Evolutionary conservation across 2,797 vertebrate species (phyloP).

Genomic region (Poecilia velifera): DNA sequence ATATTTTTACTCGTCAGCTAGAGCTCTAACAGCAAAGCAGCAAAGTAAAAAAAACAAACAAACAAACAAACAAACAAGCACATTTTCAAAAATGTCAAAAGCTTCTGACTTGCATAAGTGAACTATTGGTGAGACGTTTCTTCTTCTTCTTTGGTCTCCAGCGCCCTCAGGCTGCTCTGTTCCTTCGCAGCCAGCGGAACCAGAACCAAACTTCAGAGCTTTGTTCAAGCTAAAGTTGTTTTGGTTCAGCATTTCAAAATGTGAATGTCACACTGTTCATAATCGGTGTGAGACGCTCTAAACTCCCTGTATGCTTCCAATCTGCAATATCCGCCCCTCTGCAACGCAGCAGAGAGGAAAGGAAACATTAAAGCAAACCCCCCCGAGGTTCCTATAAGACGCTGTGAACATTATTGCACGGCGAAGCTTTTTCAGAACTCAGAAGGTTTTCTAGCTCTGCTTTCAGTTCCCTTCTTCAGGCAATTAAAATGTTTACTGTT

Average conservation of each 20-base stretch:
- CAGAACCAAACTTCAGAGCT: constrained; percentile 12
- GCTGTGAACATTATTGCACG: constrained; percentile 59
- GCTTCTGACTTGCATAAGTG: background rate
- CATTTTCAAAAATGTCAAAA: background rate
- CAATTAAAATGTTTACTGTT: constrained; percentile 33
- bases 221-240: constrained; percentile 21
- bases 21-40: background rate
- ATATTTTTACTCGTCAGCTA: background rate
- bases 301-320: constrained; percentile 70
- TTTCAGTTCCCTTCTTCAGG: constrained; percentile 16
- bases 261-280: constrained; percentile 55
- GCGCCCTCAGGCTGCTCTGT: background rate
- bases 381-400: constrained; percentile 58
- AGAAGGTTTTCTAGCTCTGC: background rate
- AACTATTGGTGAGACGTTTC: background rate
- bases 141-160: background rate
- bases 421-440: constrained; percentile 6
- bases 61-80: background rate
- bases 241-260: constrained; percentile 45
- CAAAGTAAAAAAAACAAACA: background rate
- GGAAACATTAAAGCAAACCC: constrained; percentile 67
- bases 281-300: constrained; percentile 73
- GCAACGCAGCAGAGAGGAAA: constrained; percentile 42
- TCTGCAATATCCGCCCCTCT: constrained; percentile 76
- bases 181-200: constrained; percentile 13